Base-by-base conservation (phyloP, 2,113 vertebrate species). In the Caracal caracal region DNA sequence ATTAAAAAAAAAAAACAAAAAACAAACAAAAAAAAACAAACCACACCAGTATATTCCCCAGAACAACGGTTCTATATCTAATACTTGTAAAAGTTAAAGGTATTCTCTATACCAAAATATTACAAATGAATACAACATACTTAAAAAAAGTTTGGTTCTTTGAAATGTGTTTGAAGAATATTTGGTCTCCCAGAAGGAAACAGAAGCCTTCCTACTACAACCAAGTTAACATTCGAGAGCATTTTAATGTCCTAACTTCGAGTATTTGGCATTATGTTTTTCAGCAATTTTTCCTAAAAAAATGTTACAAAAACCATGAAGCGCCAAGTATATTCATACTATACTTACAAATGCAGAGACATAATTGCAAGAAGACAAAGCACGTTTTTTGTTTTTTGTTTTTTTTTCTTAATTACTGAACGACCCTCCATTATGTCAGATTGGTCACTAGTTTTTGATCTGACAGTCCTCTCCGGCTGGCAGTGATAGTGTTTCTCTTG, bases 171-270 rank as follows among this genome's bases (percentile, higher is more conserved):
- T 93, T 89, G 33, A 95, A 96, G 53, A 88, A 95, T 82, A 24
- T 66, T 61, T 71, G 92, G 95, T 96, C 70, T 96, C 93, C 83
- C 96, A 97, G 94, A 96, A 88, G 96, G 92, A 97, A 66, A 96
- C 84, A 49, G 43, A 93, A 96, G 97, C 97, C 96, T 90, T 97
- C 16, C 78, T 97, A 97, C 95, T 76, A 97, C 81, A 98, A 96
- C 47, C 87, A 98, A 96, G 89, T 97, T 98, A 98, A 93, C 95
- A 98, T 97, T 56, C 94, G 97, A 97, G 96, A 98, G 94, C 93
- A 95, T 92, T 97, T 98, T 97, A 98, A 98, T 97, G 92, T 98
- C 76, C 97, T 97, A 97, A 97, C 96, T 98, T 98, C 97, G 97
- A 97, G 96, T 76, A 97, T 97, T 96, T 97, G 97, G 97, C 97